These are phyloP conservation scores for Colaptes auratus DNA, from an alignment of 2,113 vertebrate species.

Conservation along the genomic window DNA sequence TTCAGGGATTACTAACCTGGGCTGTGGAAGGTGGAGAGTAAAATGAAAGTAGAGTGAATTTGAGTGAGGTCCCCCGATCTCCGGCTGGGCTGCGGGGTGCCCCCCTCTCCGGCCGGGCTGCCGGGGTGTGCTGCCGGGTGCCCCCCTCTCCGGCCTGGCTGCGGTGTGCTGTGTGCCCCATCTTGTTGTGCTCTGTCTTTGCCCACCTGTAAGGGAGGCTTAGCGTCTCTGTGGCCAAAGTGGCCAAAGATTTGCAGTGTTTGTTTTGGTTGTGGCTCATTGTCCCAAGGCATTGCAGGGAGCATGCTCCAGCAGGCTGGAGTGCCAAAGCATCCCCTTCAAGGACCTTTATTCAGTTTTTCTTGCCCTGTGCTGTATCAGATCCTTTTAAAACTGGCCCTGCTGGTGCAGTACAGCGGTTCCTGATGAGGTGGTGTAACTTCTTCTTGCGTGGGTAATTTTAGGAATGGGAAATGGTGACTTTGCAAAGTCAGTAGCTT, in stretches of 20 bases:
- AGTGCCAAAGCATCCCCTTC: neutral
- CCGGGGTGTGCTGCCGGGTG: too few species aligned
- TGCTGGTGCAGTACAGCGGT: too few species aligned
- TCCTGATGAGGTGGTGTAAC: neutral
- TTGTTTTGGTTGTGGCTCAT: fast-evolving
- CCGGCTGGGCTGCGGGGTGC: too few species aligned
- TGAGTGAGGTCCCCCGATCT: neutral
- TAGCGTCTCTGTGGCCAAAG: fast-evolving
- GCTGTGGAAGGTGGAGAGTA: neutral
- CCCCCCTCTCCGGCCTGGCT: neutral
- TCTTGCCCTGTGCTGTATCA: neutral
- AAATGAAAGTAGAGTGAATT: neutral
- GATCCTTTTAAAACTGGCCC: neutral
- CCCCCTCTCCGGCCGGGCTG: neutral
- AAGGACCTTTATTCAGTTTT: neutral
- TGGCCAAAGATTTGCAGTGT: neutral
- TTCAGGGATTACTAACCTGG: neutral
- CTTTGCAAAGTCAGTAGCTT: neutral
- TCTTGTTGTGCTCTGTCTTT: neutral
- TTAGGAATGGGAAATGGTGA: neutral
- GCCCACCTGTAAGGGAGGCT: neutral
- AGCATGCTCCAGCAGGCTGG: neutral
- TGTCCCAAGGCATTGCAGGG: neutral
- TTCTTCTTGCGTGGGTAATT: neutral
- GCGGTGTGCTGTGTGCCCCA: neutral